Base-by-base conservation (phyloP, 2,888 invertebrate genomes). In the Thymelicus acteon region DNA sequence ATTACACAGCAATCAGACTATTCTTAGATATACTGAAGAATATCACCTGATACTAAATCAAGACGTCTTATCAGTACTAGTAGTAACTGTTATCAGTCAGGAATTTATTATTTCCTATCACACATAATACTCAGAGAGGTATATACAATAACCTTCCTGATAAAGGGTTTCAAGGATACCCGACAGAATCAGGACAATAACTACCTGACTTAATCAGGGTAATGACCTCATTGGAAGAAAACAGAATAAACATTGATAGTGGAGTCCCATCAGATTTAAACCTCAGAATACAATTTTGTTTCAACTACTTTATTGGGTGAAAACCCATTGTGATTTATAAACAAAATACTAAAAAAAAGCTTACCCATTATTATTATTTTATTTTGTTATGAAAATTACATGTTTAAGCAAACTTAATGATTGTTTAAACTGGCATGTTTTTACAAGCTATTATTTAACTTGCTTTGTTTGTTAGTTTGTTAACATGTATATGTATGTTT, bases 81-180 rank as follows among this genome's bases (percentile, higher is more conserved):
- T 15, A 40, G 31, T 67, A 40, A 31, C 13, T 44, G 37, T 39
- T 75, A 77, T 78, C 75, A 74, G 64, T 63, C 19, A 71, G 71
- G 75, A 75, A 78, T 76, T 74, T 67, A 73, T 65, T 58, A 72
- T 72, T 75, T 78, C 76, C 77, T 63, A 73, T 72, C 49, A 72
- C 60, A 74, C 75, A 75, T 76, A 76, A 71, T 62, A 68, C n/a
- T 15, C 5, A 71, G 57, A 66, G 67, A 67, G 72, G 60, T 67
- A 62, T 54, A 44, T 31, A 31, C 31, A 72, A 71, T 72, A 68
- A 75, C 75, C 75, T 73, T 72, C 68, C 52, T 73, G 75, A 74
- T 76, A 72, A 61, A 63, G 39, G 44, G 60, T 31, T 62, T 71
- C 74, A 77, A 77, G 76, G 75, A 74, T 74, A 48, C 12, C 49